A percentile compares a stretch with the other conserved stretches of the same genome.
Evolutionary conservation across 2,888 invertebrate genomes (phyloP).

Genomic region (Dolomedes plantarius): DNA sequence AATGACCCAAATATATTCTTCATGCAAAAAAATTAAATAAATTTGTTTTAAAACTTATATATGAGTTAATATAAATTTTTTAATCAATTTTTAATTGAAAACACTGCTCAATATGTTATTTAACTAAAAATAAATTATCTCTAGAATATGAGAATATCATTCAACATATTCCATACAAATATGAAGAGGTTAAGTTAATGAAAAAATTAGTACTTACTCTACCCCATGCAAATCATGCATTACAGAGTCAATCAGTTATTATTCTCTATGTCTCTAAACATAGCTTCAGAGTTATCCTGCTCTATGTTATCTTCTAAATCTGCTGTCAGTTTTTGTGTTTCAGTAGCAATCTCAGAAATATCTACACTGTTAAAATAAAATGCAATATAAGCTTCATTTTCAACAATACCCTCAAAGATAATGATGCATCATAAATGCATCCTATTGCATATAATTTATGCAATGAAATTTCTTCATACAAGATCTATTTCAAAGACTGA

Average conservation of each 20-base stretch:
- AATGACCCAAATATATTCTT: too few species aligned
- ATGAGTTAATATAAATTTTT: too few species aligned
- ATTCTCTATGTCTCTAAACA: constrained; percentile 53
- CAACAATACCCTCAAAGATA: too few species aligned
- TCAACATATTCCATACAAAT: neutral
- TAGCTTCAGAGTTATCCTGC: constrained; percentile 24
- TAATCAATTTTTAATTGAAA: too few species aligned
- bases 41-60: too few species aligned
- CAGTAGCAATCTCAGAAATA: constrained; percentile 79
- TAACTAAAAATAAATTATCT: too few species aligned
- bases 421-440: too few species aligned
- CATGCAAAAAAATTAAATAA: too few species aligned
- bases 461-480: neutral
- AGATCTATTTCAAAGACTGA: too few species aligned
- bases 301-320: constrained; percentile 83
- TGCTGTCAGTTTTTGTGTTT: constrained; percentile 82
- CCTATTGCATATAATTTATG: neutral
- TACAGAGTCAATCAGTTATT: constrained; percentile 49
- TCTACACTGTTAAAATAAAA: constrained; percentile 43
- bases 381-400: too few species aligned
- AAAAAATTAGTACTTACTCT: constrained; percentile 34
- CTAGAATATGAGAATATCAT: too few species aligned
- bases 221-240: constrained; percentile 65
- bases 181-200: neutral
- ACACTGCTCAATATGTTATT: too few species aligned